Evolutionary conservation across 2,888 invertebrate genomes (phyloP).

Genomic region (Erebia palarica): DNA sequence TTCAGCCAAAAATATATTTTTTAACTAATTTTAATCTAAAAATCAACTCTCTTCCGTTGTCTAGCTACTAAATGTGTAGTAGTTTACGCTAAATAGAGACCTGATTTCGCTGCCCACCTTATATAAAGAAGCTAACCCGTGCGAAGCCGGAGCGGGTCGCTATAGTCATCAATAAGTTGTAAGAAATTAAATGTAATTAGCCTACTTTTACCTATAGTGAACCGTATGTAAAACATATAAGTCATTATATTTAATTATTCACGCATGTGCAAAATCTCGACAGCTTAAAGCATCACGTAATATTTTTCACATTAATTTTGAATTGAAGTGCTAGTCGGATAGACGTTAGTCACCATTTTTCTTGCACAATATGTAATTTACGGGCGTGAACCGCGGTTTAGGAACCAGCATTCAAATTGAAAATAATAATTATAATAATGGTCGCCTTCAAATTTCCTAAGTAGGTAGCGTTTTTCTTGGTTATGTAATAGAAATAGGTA

Average conservation of each 20-base stretch:
- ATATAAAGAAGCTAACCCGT: too few relatives aligned
- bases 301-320: slow-evolving; percentile 33
- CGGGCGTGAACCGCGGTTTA: slow-evolving; percentile 49
- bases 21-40: too few relatives aligned
- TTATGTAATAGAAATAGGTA: slow-evolving; percentile 19
- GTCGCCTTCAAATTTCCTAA: slow-evolving; percentile 53
- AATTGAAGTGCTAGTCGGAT: slow-evolving; percentile 22
- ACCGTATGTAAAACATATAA: not conserved
- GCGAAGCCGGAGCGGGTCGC: too few relatives aligned
- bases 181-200: slow-evolving; percentile 4
- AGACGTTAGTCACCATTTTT: slow-evolving; percentile 46
- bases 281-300: slow-evolving; percentile 32
- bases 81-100: too few relatives aligned
- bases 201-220: not conserved
- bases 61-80: too few relatives aligned
- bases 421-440: slow-evolving; percentile 45
- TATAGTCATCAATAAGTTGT: not conserved
- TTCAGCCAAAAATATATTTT: too few relatives aligned
- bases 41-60: too few relatives aligned
- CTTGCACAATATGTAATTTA: slow-evolving; percentile 66
- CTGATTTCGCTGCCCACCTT: too few relatives aligned
- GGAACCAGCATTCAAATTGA: slow-evolving; percentile 40
- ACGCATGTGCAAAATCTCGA: slow-evolving; percentile 26
- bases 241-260: slow-evolving; percentile 30
- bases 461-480: slow-evolving; percentile 38